These are phyloP conservation scores for Chaetura pelagica DNA, from an alignment of 2,113 vertebrate genomes.

Conservation along the genomic window DNA sequence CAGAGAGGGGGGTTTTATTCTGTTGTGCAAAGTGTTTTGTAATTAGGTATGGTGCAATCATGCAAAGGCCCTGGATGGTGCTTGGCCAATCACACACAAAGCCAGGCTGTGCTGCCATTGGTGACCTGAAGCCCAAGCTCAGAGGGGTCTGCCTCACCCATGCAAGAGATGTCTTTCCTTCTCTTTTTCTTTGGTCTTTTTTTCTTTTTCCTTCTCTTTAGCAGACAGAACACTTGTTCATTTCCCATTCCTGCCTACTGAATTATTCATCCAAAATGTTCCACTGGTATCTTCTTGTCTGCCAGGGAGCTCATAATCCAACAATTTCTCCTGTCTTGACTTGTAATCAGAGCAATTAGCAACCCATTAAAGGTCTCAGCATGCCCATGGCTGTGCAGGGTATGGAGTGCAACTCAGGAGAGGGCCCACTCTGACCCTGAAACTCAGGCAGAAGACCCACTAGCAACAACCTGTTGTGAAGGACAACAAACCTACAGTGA, in stretches of 20 bases:
- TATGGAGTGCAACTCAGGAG: background rate
- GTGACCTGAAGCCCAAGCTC: background rate
- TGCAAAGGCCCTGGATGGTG: background rate
- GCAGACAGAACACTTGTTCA: slow-evolving; percentile 65
- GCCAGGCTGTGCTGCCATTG: background rate
- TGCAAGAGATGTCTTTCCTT: background rate
- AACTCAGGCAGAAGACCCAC: background rate
- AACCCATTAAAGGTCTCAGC: slow-evolving; percentile 60
- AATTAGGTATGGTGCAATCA: too few relatives aligned
- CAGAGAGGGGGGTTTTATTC: background rate
- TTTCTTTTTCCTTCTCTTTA: slow-evolving; percentile 3
- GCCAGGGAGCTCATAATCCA: slow-evolving; percentile 71
- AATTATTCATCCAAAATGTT: slow-evolving; percentile 79
- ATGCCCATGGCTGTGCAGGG: background rate
- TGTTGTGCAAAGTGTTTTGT: background rate
- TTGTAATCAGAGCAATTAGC: slow-evolving; percentile 76
- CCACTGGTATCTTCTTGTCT: slow-evolving; percentile 71
- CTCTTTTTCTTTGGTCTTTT: background rate
- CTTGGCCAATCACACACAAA: fast-evolving
- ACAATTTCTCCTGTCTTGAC: slow-evolving; percentile 65
- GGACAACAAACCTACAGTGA: background rate
- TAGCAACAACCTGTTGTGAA: background rate
- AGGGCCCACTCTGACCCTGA: background rate
- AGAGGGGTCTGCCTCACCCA: background rate
- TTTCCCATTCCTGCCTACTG: slow-evolving; percentile 73